A percentile compares a stretch with the other conserved stretches of the same genome.
Evolutionary conservation across 2,888 invertebrate species (phyloP).

Genomic region (Cyaniris semiargus): DNA sequence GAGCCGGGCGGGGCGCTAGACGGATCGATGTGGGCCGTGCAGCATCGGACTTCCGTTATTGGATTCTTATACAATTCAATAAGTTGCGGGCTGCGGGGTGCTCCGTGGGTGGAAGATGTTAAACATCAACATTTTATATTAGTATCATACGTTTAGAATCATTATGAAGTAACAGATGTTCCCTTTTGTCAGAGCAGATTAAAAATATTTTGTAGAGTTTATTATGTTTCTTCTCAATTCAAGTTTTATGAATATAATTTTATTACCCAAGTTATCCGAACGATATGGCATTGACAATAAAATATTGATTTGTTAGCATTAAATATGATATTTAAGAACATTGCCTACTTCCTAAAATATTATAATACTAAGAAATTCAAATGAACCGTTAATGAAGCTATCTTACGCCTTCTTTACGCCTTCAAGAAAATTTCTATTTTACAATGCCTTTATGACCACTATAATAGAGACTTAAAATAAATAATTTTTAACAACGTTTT

Average conservation of each 20-base stretch:
- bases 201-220: too few relatives aligned
- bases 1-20: slow-evolving; percentile 22
- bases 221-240: too few relatives aligned
- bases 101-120: not conserved
- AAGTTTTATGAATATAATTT: too few relatives aligned
- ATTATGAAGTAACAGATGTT: not conserved
- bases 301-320: not conserved
- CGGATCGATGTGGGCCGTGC: not conserved
- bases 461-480: too few relatives aligned
- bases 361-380: not conserved
- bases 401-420: not conserved
- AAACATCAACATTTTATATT: not conserved
- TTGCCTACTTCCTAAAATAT: not conserved
- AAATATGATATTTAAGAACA: not conserved
- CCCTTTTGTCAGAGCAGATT: not conserved
- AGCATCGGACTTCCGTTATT: slow-evolving; percentile 8
- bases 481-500: not conserved
- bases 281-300: not conserved
- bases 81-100: not conserved
- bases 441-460: not conserved
- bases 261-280: too few relatives aligned
- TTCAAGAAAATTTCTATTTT: not conserved
- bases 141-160: not conserved
- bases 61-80: slow-evolving; percentile 2
- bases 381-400: not conserved